These are phyloP conservation scores for Naso thynnoides DNA, from an alignment of 2,797 vertebrate species.

Conservation along the genomic window DNA sequence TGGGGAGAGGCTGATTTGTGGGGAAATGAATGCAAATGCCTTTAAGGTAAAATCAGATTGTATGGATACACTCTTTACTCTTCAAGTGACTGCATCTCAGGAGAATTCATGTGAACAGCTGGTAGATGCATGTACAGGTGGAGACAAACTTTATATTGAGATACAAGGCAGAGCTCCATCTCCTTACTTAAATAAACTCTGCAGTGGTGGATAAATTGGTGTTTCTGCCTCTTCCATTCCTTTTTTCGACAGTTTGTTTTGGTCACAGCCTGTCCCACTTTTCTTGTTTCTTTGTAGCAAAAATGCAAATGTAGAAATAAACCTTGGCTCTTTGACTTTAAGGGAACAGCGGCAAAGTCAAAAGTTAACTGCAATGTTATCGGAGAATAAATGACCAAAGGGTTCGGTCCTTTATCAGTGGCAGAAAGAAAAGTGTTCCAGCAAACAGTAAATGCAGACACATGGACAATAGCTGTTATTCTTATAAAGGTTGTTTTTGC, in stretches of 20 bases:
- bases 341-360: neutral
- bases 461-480: neutral
- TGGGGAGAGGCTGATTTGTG: neutral
- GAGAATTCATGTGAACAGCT: neutral
- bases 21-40: neutral
- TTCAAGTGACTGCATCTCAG: neutral
- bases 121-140: neutral
- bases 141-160: neutral
- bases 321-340: conserved; percentile 2
- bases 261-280: neutral
- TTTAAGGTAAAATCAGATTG: neutral
- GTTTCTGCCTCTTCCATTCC: neutral
- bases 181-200: neutral
- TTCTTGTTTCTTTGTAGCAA: neutral
- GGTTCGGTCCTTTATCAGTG: conserved; percentile 15
- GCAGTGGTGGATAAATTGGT: neutral
- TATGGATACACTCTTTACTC: neutral
- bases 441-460: neutral
- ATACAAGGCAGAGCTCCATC: neutral
- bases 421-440: conserved; percentile 16
- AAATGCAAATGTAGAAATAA: conserved; percentile 16
- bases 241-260: neutral
- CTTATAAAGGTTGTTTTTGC: conserved; percentile 3
- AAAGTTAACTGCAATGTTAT: conserved; percentile 5
- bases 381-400: conserved; percentile 20